Percentiles rank a stretch among this genome's conserved stretches.
Conservation (phyloP, 2,113 vertebrate genomes). For the Capreolus pygargus region DNA sequence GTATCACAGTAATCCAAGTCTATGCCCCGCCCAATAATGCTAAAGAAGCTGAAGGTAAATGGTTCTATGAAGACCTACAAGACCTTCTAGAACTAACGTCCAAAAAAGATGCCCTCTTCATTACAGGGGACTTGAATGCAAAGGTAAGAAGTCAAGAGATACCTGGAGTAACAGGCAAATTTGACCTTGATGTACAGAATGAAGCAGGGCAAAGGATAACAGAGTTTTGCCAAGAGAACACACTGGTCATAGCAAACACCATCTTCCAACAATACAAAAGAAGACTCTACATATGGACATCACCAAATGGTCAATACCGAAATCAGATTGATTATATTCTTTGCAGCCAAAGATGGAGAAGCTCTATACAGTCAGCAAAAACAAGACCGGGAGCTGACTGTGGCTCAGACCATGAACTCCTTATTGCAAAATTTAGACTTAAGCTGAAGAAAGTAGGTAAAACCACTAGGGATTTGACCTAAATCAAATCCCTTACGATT, state of each 20-base stretch:
- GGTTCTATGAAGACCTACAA: background rate
- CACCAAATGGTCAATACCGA: background rate
- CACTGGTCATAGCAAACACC: background rate
- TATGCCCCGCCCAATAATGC: background rate
- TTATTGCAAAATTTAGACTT: background rate
- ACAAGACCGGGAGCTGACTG: background rate
- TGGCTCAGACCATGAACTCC: background rate
- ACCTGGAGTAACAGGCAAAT: background rate
- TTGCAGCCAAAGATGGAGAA: background rate
- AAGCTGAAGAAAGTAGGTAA: background rate
- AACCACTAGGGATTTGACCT: background rate
- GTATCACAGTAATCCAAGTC: background rate
- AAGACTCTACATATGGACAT: background rate
- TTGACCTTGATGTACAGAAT: background rate
- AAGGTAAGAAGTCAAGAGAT: background rate
- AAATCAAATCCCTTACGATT: too few species aligned
- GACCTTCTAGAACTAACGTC: background rate
- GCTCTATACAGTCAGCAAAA: background rate
- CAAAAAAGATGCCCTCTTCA: background rate
- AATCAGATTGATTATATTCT: background rate
- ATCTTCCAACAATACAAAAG: background rate
- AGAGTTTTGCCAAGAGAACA: background rate
- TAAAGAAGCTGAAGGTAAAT: background rate
- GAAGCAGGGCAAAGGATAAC: background rate
- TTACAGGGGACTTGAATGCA: background rate